Conservation (phyloP, 1,140 invertebrate genomes). For the Cyrtorhinus lividipennis region DNA sequence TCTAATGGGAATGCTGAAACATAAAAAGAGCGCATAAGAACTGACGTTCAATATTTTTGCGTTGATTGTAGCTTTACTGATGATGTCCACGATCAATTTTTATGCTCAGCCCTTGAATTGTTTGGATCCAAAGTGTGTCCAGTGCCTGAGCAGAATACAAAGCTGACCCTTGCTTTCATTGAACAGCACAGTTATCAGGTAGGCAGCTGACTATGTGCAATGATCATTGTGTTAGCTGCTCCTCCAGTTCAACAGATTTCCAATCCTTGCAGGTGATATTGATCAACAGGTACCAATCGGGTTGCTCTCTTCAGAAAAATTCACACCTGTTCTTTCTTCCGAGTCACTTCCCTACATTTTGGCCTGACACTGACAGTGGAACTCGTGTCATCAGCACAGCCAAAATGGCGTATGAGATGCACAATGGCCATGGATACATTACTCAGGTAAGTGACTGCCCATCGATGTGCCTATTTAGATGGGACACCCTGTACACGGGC, state of each 20-base stretch:
- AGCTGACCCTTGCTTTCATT: neutral
- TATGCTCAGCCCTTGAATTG: neutral
- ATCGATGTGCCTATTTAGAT: too few relatives aligned
- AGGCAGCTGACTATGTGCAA: too few relatives aligned
- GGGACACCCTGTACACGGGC: too few relatives aligned
- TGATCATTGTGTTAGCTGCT: too few relatives aligned
- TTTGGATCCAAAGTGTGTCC: neutral
- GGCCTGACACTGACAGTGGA: neutral
- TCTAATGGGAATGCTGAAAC: too few relatives aligned
- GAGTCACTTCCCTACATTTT: neutral
- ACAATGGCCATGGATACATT: neutral
- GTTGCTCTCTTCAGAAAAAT: neutral
- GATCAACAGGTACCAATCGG: neutral
- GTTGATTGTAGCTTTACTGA: too few relatives aligned
- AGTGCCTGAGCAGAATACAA: neutral
- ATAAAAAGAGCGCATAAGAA: too few relatives aligned
- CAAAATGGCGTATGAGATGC: neutral
- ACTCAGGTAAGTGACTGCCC: neutral
- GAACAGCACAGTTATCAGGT: neutral
- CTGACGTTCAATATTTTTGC: too few relatives aligned
- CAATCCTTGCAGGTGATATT: neutral
- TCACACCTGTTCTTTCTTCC: neutral
- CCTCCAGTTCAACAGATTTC: too few relatives aligned
- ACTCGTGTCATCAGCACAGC: neutral
- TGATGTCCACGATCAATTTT: neutral